These are phyloP conservation scores for Tetramorium simillimum DNA, from an alignment of 1,140 invertebrate species.

Conservation along the genomic window DNA sequence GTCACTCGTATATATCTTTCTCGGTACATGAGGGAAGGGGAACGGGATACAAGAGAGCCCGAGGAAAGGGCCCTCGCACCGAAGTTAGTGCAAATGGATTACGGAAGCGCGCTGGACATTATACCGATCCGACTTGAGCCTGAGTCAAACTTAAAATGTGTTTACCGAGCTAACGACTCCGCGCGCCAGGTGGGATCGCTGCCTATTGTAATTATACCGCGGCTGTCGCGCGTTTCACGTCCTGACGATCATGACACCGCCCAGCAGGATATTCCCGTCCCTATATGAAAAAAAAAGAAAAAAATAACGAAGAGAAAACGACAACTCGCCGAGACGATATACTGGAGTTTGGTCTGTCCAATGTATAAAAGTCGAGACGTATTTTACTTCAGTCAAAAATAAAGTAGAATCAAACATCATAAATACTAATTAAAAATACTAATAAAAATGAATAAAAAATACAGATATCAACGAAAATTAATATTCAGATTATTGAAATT, in stretches of 20 bases:
- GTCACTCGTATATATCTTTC: constrained; percentile 26
- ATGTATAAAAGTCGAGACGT: background rate
- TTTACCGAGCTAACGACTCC: constrained; percentile 80
- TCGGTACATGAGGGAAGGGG: background rate
- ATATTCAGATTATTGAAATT: too few species aligned
- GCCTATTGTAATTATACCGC: constrained; percentile 79
- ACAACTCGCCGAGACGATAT: background rate
- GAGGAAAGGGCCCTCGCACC: constrained; percentile 30
- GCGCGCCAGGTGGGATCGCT: constrained; percentile 78
- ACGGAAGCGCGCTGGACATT: constrained; percentile 78
- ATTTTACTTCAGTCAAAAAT: background rate
- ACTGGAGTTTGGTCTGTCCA: background rate
- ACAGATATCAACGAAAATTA: too few species aligned
- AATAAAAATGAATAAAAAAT: too few species aligned
- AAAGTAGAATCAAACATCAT: background rate
- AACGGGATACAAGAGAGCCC: constrained; percentile 20
- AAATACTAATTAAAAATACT: background rate
- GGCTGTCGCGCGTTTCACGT: constrained; percentile 68
- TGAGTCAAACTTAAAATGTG: constrained; percentile 77
- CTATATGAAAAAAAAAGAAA: constrained; percentile 10
- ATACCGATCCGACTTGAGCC: constrained; percentile 74
- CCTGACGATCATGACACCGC: constrained; percentile 33
- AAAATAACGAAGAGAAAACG: background rate
- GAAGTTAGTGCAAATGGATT: constrained; percentile 76
- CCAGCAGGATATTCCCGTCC: constrained; percentile 9